Conservation (phyloP, 2,797 vertebrate genomes). For the Orientallactaga sibirica region DNA sequence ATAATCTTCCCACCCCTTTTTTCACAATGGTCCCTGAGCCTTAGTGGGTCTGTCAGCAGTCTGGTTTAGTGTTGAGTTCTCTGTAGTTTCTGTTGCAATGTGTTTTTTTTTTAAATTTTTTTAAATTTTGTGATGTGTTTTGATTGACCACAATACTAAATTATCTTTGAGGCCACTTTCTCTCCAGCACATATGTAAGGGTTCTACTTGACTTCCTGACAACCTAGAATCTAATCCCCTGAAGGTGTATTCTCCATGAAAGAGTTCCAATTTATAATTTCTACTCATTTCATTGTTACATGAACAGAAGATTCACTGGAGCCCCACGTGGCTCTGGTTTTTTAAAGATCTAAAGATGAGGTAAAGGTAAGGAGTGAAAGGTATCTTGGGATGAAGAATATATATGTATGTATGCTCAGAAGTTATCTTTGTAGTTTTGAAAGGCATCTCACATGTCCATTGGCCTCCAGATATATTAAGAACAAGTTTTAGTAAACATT, state of each 20-base stretch:
- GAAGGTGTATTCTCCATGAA: not conserved
- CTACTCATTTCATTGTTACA: not conserved
- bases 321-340: not conserved
- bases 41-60: too few species aligned
- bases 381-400: not conserved
- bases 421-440: not conserved
- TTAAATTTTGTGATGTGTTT: too few species aligned
- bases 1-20: too few species aligned
- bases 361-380: not conserved
- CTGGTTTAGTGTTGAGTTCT: too few species aligned
- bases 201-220: not conserved
- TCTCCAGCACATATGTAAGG: not conserved
- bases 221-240: not conserved
- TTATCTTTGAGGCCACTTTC: not conserved
- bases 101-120: too few species aligned
- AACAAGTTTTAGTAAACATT: conserved; percentile 40
- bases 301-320: not conserved
- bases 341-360: not conserved
- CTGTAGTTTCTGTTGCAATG: too few species aligned
- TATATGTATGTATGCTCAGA: not conserved
- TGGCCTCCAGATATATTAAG: not conserved
- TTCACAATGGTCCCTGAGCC: too few species aligned
- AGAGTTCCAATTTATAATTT: not conserved
- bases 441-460: conserved; percentile 31
- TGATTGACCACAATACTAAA: too few species aligned